Conservation (phyloP, 2,888 invertebrate species). For the Tineola bisselliella region DNA sequence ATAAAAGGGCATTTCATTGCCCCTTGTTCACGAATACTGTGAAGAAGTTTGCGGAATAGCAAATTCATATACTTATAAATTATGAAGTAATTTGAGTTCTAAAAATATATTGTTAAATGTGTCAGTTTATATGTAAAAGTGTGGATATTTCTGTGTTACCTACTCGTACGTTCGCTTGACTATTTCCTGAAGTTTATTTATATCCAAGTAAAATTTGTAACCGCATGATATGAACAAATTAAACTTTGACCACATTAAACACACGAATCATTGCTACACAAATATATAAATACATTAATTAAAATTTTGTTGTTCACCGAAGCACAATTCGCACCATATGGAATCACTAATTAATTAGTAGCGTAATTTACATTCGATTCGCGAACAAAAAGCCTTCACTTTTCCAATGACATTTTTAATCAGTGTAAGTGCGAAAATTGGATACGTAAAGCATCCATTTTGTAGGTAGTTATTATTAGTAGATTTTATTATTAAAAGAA, state of each 20-base stretch:
- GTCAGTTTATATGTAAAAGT: too few species aligned
- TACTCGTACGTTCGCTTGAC: too few species aligned
- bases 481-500: too few species aligned
- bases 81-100: background rate
- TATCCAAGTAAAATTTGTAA: too few species aligned
- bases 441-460: background rate
- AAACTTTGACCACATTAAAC: background rate
- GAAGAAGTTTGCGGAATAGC: background rate
- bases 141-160: too few species aligned
- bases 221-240: background rate
- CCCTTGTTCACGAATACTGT: background rate
- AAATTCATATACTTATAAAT: background rate
- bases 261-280: background rate
- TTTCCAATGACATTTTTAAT: background rate
- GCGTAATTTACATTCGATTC: background rate
- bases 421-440: background rate
- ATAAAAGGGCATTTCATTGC: slow-evolving; percentile 11
- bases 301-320: background rate
- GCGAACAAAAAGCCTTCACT: background rate
- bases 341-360: background rate
- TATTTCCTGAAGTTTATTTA: too few species aligned
- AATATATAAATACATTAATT: background rate
- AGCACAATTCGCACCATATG: background rate
- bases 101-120: background rate
- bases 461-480: too few species aligned